phyloP scores from a whole-genome alignment of 1,140 invertebrate species.

The Lycorma delicatula region DNA sequence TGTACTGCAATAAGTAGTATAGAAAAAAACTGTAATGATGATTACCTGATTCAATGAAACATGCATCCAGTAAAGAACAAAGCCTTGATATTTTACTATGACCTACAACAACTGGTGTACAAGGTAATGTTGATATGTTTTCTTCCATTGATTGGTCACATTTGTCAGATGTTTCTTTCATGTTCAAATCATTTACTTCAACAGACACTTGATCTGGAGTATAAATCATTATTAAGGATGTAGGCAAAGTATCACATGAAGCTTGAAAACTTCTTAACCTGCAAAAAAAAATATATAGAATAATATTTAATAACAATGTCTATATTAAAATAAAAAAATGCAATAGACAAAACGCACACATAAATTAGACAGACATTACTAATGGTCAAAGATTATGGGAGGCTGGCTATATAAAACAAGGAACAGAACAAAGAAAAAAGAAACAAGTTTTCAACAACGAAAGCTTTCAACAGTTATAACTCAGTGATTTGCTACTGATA shows the following conservation, averaged over 20 bases:
- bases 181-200: too few relatives aligned
- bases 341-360: not conserved
- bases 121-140: not conserved
- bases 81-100: slow-evolving; percentile 1
- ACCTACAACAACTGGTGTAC: not conserved
- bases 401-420: too few relatives aligned
- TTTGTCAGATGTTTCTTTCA: too few relatives aligned
- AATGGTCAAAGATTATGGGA: too few relatives aligned
- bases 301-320: not conserved
- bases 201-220: too few relatives aligned
- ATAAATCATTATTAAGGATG: not conserved
- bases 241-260: not conserved
- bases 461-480: too few relatives aligned
- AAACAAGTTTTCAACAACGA: too few relatives aligned
- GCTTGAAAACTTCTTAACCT: not conserved
- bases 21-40: too few relatives aligned
- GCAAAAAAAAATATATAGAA: not conserved
- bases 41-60: not conserved
- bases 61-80: not conserved
- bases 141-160: too few relatives aligned
- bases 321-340: not conserved
- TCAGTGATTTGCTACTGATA: too few relatives aligned
- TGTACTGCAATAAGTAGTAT: too few relatives aligned
- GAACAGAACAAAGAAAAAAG: too few relatives aligned
- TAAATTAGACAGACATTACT: not conserved